phyloP scores from a whole-genome alignment of 2,113 vertebrate genomes.

The Trichechus manatus region DNA sequence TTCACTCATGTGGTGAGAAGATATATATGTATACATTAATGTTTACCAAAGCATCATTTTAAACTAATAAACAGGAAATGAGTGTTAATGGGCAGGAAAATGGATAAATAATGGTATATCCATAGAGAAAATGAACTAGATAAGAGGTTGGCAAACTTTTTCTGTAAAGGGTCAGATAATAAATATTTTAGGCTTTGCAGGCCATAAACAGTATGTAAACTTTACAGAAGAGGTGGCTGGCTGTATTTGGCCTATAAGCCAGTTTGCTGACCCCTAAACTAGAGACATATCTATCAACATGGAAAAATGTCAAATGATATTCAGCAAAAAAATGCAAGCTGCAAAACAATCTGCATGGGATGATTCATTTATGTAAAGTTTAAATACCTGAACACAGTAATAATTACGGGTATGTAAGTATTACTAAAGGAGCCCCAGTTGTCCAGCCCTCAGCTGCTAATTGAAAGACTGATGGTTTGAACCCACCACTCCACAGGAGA shows the following conservation, averaged over 20 bases:
- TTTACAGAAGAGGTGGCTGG: conserved; percentile 37
- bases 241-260: background rate
- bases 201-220: background rate
- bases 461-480: no score
- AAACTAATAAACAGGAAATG: conserved; percentile 49
- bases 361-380: conserved; percentile 2
- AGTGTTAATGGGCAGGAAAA: background rate
- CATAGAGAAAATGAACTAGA: conserved; percentile 11
- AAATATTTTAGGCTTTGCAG: conserved; percentile 47
- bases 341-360: background rate
- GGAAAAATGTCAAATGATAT: conserved; percentile 22
- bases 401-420: background rate
- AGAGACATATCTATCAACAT: background rate
- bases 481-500: no score
- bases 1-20: background rate
- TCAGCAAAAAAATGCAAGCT: conserved; percentile 51
- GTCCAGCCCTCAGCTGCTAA: no score
- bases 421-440: no score
- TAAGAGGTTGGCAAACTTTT: background rate
- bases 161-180: background rate
- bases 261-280: background rate
- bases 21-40: background rate
- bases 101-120: background rate
- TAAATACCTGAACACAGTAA: conserved; percentile 32
- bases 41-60: conserved; percentile 21